Evolutionary conservation across 2,113 vertebrate species (phyloP), one percentile per base, ranked within the genome.

Genomic region (Zeus faber): DNA sequence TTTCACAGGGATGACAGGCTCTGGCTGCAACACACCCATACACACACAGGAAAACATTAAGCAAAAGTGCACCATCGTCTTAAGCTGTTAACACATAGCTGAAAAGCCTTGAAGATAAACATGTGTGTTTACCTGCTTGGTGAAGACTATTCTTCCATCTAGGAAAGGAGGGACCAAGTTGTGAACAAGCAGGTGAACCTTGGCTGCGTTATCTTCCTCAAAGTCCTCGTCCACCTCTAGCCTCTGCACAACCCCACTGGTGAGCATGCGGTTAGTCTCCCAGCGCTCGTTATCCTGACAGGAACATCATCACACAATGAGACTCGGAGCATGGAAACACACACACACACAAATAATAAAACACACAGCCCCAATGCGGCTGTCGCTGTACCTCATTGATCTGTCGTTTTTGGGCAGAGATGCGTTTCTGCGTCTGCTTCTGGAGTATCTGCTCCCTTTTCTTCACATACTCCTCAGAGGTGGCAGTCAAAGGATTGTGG

Each of bases 191-290:
- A 99, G 88, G 63, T 99, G 97, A 62, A 99, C 97, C 82, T 95
- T 95, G 48, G 96, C 91, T 0, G 97, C 95, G 1, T 94, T 98
- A 63, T 99, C 97, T 77, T 99, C 97, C 62, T 99, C 97, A 69
- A 99, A 99, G 82, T 99, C 96, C 44, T 99, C 97, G 0, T 98
- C 96, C 49, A 99, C 95, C 72, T 99, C 97, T 49, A 99, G 79
- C 24, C 97, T 90, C 70, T 98, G 97, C 35, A 99, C 97, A 77
- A 99, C 97, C 0, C 97, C 97, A 1, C 97, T 99, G 51, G 97
- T 99, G 75, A 99, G 83, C 97, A 99, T 99, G n/a, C 97, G 95
- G 68, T 99, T 99, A 0, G 97, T 98, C 85, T 99, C 97, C 97
- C 97, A 99, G 26, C 97, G 93, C 65, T 99, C 97, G 0, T 98